Evolutionary conservation across 2,888 invertebrate genomes (phyloP).

Genomic region (Metallyticus violacea): DNA sequence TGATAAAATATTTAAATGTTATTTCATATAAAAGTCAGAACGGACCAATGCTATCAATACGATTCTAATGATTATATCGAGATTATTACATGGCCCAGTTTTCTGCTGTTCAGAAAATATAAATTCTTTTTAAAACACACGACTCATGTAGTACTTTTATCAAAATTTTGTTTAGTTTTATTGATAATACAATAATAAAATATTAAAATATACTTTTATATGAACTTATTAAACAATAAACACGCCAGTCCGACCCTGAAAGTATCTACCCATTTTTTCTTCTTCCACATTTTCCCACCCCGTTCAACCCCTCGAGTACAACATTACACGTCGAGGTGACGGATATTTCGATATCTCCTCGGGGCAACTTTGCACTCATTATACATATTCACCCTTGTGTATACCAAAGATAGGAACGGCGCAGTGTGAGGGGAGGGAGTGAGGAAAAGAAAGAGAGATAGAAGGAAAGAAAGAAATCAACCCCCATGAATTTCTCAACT

Average conservation of each 20-base stretch:
- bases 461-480: slow-evolving; percentile 3
- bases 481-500: slow-evolving; percentile 14
- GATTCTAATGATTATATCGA: no score
- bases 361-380: slow-evolving; percentile 14
- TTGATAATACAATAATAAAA: no score
- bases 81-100: no score
- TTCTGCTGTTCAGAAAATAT: no score
- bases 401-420: neutral
- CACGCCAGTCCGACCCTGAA: neutral
- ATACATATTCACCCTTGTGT: slow-evolving; percentile 16
- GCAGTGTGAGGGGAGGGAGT: no score
- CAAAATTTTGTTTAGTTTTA: no score
- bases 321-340: neutral
- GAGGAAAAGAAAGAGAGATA: neutral
- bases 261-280: neutral
- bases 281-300: neutral
- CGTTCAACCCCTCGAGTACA: neutral
- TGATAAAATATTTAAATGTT: no score
- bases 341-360: neutral
- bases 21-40: no score
- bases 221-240: neutral
- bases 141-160: no score
- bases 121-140: no score
- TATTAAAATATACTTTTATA: no score
- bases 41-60: no score